Base-by-base conservation (phyloP, 2,797 vertebrate species). In the Triplophysa bombifrons region DNA sequence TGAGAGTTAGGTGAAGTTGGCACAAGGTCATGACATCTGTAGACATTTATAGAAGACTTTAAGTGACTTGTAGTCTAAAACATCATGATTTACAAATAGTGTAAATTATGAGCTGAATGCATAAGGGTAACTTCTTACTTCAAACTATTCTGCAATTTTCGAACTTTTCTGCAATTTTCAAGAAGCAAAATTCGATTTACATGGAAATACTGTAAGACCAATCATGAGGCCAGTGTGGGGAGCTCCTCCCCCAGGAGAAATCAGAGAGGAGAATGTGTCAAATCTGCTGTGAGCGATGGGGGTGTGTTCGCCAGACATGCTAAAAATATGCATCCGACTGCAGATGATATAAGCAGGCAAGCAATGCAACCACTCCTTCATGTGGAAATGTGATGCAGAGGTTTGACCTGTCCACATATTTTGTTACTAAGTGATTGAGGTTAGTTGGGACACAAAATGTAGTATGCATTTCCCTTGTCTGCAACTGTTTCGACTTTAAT, bases 261-360 rank as follows among this genome's bases (percentile, higher is more conserved):
- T 34, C 25, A 70, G 78, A 80, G 68, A 71, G 67, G 80, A 65
- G 41, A 50, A 64, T 41, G 44, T 61, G 44, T 44, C 76, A 11
- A 13, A 72, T 72, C 72, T 84, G 34, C 64, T 81, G 72, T 76
- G 69, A 83, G 60, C 25, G 66, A 66, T 25, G 46, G 69, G 67
- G 65, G 64, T 22, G 70, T 48, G 38, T 72, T 82, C 74, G 73
- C 76, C 61, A 80, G 30, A 8, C 34, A n/a, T 51, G 60, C 87
- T 88, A 86, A 86, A 88, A 86, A 88, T 88, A 88, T 82, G 60
- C 73, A 65, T 48, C 56, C 55, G 76, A 77, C 71, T 80, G 74
- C 56, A 41, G 58, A 68, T 74, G 82, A 79, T 83, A 76, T 61
- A 76, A 82, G 80, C 71, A 81, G 63, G 72, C 48, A 56, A 70